Percentiles rank a stretch among this genome's conserved stretches.
Conservation (phyloP, 64 coral and sea anemone genomes). For the Anthopleura sola region DNA sequence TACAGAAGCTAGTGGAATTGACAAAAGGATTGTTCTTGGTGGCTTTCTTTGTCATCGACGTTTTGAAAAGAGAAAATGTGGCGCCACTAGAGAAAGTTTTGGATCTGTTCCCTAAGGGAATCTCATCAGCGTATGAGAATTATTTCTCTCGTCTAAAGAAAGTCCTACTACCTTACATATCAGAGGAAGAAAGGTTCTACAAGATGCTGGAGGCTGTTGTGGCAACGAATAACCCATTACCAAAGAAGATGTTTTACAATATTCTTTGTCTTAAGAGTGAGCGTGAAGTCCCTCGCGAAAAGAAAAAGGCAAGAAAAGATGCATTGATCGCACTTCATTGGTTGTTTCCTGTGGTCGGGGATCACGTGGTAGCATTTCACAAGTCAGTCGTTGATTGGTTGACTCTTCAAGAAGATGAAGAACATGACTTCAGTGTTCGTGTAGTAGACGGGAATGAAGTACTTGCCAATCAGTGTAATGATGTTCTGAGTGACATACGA, state of each 20-base stretch:
- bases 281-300: not conserved
- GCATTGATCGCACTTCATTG: not conserved
- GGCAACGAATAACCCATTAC: constrained; percentile 19
- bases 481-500: constrained; percentile 5
- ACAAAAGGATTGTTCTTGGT: constrained; percentile 6
- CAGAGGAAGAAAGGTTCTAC: not conserved
- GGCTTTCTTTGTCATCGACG: not conserved
- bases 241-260: constrained; percentile 14
- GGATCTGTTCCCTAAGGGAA: not conserved
- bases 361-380: constrained; percentile 20
- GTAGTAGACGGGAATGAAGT: constrained; percentile 5
- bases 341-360: constrained; percentile 1
- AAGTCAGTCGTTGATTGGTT: constrained; percentile 46
- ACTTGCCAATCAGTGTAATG: constrained; percentile 2
- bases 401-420: not conserved
- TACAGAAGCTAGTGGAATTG: not conserved
- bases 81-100: not conserved
- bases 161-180: not conserved
- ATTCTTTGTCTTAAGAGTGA: not conserved
- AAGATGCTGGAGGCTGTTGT: constrained; percentile 20
- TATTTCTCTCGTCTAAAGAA: not conserved
- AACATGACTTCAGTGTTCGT: too few relatives aligned
- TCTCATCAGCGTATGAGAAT: not conserved
- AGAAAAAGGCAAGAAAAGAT: not conserved
- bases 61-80: not conserved